Conservation (phyloP, 2,888 invertebrate genomes). For the Pharmacophagus antenor region DNA sequence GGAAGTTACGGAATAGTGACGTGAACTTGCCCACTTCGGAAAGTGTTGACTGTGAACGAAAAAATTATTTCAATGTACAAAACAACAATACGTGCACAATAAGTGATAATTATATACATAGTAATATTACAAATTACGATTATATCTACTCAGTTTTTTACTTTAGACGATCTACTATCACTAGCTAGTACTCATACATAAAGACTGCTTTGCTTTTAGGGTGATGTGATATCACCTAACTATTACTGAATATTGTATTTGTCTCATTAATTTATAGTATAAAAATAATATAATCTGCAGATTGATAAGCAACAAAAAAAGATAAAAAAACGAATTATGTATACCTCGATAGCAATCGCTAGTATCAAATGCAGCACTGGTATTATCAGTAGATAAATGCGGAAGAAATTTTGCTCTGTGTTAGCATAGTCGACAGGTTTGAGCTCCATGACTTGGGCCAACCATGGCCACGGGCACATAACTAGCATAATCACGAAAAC, state of each 20-base stretch:
- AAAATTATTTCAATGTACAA: background rate
- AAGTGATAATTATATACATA: too few species aligned
- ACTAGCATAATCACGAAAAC: conserved; percentile 80
- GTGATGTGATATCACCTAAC: too few species aligned
- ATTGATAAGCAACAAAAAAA: too few species aligned
- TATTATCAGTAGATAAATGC: conserved; percentile 79
- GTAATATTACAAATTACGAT: too few species aligned
- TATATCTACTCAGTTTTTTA: too few species aligned
- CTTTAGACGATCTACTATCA: too few species aligned
- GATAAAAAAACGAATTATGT: background rate
- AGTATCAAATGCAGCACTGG: conserved; percentile 81
- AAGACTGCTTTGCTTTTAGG: too few species aligned
- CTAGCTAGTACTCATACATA: too few species aligned
- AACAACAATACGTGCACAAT: background rate
- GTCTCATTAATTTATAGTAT: too few species aligned
- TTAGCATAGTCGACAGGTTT: conserved; percentile 53
- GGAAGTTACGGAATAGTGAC: conserved; percentile 43
- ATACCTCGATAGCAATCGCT: conserved; percentile 83
- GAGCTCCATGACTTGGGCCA: conserved; percentile 81
- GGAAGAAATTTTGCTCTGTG: conserved; percentile 69
- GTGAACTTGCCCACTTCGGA: conserved; percentile 59
- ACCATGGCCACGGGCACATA: conserved; percentile 75
- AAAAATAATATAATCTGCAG: too few species aligned
- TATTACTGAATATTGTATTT: too few species aligned
- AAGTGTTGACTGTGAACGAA: conserved; percentile 55